A percentile compares a stretch with the other conserved stretches of the same genome.
Evolutionary conservation across 2,113 vertebrate species (phyloP).

Genomic region (Redunca redunca): DNA sequence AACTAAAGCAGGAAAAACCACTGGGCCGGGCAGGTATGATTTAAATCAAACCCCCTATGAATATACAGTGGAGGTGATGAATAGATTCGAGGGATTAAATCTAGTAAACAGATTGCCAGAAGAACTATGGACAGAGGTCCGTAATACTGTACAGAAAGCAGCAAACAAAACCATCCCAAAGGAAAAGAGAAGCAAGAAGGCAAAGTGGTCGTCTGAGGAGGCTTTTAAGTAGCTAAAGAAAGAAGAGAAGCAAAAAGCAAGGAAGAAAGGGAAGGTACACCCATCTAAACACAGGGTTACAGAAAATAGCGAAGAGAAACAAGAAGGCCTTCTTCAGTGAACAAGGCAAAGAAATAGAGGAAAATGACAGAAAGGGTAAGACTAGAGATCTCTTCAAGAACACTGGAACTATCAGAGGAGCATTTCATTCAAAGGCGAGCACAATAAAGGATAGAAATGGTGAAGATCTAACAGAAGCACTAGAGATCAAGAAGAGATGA

Average conservation of each 20-base stretch:
- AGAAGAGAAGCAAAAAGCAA: not conserved
- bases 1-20: not conserved
- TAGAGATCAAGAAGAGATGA: not conserved
- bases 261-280: not conserved
- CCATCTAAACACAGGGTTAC: not conserved
- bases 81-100: not conserved
- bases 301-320: not conserved
- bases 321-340: not conserved
- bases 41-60: not conserved
- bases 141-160: not conserved
- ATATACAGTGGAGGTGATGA: not conserved
- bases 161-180: not conserved
- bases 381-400: not conserved
- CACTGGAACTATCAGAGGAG: not conserved
- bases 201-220: not conserved
- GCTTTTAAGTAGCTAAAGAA: not conserved
- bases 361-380: not conserved
- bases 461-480: not conserved
- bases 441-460: not conserved
- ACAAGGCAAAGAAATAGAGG: not conserved
- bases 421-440: not conserved
- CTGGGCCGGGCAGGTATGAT: fast-evolving
- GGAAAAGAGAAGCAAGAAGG: not conserved
- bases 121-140: not conserved
- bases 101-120: not conserved